Base-by-base conservation (phyloP, 2,888 invertebrate species). In the Lypha dubia region DNA sequence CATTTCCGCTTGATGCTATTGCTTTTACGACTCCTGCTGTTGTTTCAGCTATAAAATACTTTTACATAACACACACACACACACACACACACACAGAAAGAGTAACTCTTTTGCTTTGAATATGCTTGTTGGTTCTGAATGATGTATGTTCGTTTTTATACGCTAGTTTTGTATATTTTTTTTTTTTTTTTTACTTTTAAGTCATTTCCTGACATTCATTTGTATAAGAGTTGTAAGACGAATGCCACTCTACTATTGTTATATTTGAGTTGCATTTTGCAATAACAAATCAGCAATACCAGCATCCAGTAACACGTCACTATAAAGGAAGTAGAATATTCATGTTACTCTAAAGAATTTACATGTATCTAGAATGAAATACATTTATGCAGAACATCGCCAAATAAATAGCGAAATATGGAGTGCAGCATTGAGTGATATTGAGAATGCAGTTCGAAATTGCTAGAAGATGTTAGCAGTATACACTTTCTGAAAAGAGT, bases 121-220 rank as follows among this genome's bases (percentile, higher is more conserved):
- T 60, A 62, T 70, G 20, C 46, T 65, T 46, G 53, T 38, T 79
- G 71, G 63, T 79, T 71, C 71, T 79, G 65, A 79, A 63, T 71
- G 79, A 79, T 79, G 38, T 71, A 53, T 65, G 46, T 56, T 44
- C 41, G 56, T 75, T 71, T 65, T 20, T 15, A 35, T 46, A 38
- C 53, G 8, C 38, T 5, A 5, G 2, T 38, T 51, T n/a, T n/a
- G n/a, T n/a, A n/a, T n/a, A n/a, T n/a, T n/a, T n/a, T n/a, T n/a
- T 56, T 56, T 63, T 79, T 53, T 35, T 62, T n/a, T 44, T 44
- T 5, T 53, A 53, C 35, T 79, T 79, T 79, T 46, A 70, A 71
- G 63, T 79, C 63, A 79, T 79, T 79, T 73, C 49, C 71, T 71
- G 79, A 71, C 79, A 71, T 56, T 68, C 63, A 65, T 71, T 71